Evolutionary conservation across 2,113 vertebrate species (phyloP), one percentile per base, ranked within the genome.

Genomic region (Heliornis fulica): DNA sequence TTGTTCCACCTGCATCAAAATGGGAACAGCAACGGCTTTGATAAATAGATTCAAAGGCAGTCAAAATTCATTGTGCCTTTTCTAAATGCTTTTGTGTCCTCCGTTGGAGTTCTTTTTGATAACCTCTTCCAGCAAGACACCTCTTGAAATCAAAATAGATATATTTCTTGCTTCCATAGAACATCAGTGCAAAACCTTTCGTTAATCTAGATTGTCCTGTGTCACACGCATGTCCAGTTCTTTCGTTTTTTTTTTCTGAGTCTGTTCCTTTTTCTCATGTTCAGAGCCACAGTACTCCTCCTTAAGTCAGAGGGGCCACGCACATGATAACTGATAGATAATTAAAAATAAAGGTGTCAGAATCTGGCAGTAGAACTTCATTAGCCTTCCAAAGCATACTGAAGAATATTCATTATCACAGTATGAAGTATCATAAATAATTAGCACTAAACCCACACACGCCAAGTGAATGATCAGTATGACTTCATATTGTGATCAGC

Each of bases 21-120:
- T 57, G 59, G 66, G 75, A 97, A 89, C 64, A 87, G 77, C 78
- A 85, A 86, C 46, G 40, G 68, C 84, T 95, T 87, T 92, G 87
- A 90, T 94, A 96, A 96, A 90, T 90, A 86, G 65, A 90, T 92
- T 87, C 87, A 93, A 94, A 96, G 46, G 80, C 82, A 85, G 96
- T 82, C 85, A 93, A 96, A 96, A 96, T 92, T 77, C 78, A 90
- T 74, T 96, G 75, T 90, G 64, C 41, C 31, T 86, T 72, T 87
- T 93, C 65, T 74, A 83, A 96, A 93, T 59, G 63, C 84, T 85
- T 95, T 80, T 91, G 70, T 93, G 78, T 94, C 95, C 82, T 90
- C 92, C 86, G 82, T 40, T 93, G 82, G 94, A 95, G 92, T 84
- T 83, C 79, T 86, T 93, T 94, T 88, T 90, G 41, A 80, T 68